These are phyloP conservation scores for Arion vulgaris DNA, from an alignment of 1,140 invertebrate genomes.

Conservation along the genomic window DNA sequence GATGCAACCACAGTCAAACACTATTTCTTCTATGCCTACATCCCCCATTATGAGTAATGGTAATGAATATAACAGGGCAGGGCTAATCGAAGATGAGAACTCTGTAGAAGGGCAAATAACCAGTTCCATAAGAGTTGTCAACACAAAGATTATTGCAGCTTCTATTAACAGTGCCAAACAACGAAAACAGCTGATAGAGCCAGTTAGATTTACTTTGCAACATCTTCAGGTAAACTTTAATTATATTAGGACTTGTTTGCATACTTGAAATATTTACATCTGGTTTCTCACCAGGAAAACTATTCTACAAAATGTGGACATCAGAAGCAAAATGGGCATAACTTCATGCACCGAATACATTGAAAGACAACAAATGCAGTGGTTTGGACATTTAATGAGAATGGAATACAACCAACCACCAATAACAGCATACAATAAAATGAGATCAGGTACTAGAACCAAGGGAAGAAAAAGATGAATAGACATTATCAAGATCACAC, in stretches of 20 bases:
- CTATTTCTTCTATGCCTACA: neutral
- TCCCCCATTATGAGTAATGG: neutral
- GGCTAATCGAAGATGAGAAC: conserved; percentile 1
- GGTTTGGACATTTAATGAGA: no score
- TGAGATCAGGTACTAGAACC: no score
- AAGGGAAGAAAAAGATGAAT: no score
- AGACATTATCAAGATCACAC: no score
- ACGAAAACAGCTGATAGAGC: neutral
- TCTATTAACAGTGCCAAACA: neutral
- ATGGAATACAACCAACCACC: no score
- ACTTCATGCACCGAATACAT: no score
- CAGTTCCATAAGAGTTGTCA: neutral
- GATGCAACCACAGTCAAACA: conserved; percentile 13
- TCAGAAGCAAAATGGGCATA: no score
- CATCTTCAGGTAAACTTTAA: conserved; percentile 8
- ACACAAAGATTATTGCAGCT: conserved; percentile 26
- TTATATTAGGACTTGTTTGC: neutral
- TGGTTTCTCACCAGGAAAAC: no score
- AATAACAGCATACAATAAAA: no score
- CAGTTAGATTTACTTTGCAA: conserved; percentile 26
- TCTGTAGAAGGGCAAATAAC: neutral
- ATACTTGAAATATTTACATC: no score
- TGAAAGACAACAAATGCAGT: no score
- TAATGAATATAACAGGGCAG: neutral
- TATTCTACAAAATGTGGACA: no score